Percentiles rank a stretch among this genome's conserved stretches.
Evolutionary conservation across 2,888 invertebrate genomes (phyloP).

Genomic region (Patella pellucida): DNA sequence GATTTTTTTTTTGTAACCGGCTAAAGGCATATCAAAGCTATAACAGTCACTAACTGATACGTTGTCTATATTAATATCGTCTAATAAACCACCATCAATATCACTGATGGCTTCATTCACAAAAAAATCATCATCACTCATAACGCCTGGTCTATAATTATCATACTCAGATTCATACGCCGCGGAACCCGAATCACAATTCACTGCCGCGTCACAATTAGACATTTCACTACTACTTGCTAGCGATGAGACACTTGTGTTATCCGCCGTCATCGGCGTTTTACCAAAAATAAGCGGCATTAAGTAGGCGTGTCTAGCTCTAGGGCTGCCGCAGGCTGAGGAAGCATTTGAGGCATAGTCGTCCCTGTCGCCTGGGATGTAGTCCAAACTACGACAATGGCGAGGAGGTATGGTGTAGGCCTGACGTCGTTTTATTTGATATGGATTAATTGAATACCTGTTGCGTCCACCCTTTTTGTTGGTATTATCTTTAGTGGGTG

Average conservation of each 20-base stretch:
- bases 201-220: slow-evolving; percentile 65
- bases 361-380: slow-evolving; percentile 67
- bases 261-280: slow-evolving; percentile 55
- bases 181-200: slow-evolving; percentile 64
- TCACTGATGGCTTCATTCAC: slow-evolving; percentile 68
- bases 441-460: slow-evolving; percentile 24
- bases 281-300: slow-evolving; percentile 54
- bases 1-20: slow-evolving; percentile 55
- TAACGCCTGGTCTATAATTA: slow-evolving; percentile 75
- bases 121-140: slow-evolving; percentile 72
- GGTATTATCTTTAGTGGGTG: slow-evolving; percentile 7
- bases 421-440: slow-evolving; percentile 63
- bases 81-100: slow-evolving; percentile 68
- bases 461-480: slow-evolving; percentile 18
- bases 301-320: slow-evolving; percentile 52
- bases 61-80: slow-evolving; percentile 68
- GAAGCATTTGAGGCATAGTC: slow-evolving; percentile 47
- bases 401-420: slow-evolving; percentile 58
- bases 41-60: slow-evolving; percentile 68
- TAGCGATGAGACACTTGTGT: slow-evolving; percentile 66
- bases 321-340: slow-evolving; percentile 60
- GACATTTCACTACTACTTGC: slow-evolving; percentile 70
- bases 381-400: slow-evolving; percentile 66
- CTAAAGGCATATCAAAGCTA: slow-evolving; percentile 64
- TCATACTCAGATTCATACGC: slow-evolving; percentile 85